Evolutionary conservation across 2,888 invertebrate genomes (phyloP), one percentile per base, ranked within the genome.

Genomic region (Mythimna lalbum): DNA sequence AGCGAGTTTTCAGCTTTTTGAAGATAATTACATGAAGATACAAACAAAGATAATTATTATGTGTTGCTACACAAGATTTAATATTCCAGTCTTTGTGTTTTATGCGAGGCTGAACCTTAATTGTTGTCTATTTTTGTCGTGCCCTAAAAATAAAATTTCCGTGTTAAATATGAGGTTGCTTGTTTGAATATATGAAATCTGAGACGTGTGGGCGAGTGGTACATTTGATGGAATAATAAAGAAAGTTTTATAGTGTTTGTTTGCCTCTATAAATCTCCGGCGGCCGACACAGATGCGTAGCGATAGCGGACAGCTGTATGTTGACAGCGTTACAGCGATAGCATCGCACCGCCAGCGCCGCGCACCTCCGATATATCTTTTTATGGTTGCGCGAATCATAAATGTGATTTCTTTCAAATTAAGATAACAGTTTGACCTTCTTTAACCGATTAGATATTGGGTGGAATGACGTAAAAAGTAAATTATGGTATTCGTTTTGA

Each of bases 141-240:
- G 39, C 21, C 33, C 19, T 49, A 36, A 63, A 63, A 78, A 71
- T 63, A 74, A 73, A 52, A 39, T 62, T 73, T 76, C 67, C 71
- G 63, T 80, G 77, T 80, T 83, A 82, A 81, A 84, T 77, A 76
- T 86, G 80, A 73, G 57, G 21, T 60, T 43, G 79, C 78, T 77
- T 73, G 70, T 84, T 80, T 83, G 74, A 83, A 86, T 86, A 83
- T 87, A 88, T 87, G 81, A 88, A 88, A 89, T 78, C 80, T 69
- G 80, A 80, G 83, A 86, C 84, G 80, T 86, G 80, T 76, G 86
- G 87, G 84, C 88, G n/a, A n/a, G n/a, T 88, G 86, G 85, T 85
- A 86, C 80, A 85, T 89, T 92, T 91, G 91, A 93, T 92, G 90
- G 91, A 93, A 92, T 91, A 92, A 92, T 92, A 93, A 92, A 93